Conservation (phyloP, 1,140 invertebrate species). For the Whitmania pigra region DNA sequence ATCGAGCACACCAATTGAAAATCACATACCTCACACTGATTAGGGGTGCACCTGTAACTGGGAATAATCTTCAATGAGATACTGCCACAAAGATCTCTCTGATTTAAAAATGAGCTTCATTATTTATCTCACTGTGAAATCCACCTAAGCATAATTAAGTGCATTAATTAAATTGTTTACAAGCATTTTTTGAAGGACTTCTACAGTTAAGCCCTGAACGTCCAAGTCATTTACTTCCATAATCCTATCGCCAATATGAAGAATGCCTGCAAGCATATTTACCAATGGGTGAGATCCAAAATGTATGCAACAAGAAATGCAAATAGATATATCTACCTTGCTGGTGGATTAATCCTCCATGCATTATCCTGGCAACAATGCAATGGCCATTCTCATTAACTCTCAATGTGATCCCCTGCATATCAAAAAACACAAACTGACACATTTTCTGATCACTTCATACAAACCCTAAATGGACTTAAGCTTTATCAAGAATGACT, state of each 20-base stretch:
- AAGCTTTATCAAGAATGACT: conserved; percentile 32
- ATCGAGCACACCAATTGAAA: too few species aligned
- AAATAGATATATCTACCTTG: conserved; percentile 50
- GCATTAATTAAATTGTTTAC: conserved; percentile 50
- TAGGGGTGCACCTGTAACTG: conserved; percentile 86
- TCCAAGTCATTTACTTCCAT: conserved; percentile 86
- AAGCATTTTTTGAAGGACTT: conserved; percentile 90
- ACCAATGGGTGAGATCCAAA: too few species aligned
- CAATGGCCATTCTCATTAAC: conserved; percentile 92
- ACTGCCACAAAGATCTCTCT: conserved; percentile 90
- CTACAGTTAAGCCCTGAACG: conserved; percentile 89
- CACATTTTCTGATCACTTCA: neutral
- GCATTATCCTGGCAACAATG: conserved; percentile 95
- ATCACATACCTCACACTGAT: conserved; percentile 48
- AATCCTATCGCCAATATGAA: conserved; percentile 99
- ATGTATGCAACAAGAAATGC: neutral
- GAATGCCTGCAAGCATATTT: conserved; percentile 53
- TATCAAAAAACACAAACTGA: neutral
- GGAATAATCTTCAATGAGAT: conserved; percentile 99
- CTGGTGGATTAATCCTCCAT: conserved; percentile 97
- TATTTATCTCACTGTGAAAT: too few species aligned
- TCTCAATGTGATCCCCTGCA: conserved; percentile 87
- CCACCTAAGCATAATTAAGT: neutral
- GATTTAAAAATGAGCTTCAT: conserved; percentile 27
- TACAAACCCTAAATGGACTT: neutral